Percentiles rank a stretch among this genome's conserved stretches.
Evolutionary conservation across 2,113 vertebrate species (phyloP).

Genomic region (Noctilio leporinus): DNA sequence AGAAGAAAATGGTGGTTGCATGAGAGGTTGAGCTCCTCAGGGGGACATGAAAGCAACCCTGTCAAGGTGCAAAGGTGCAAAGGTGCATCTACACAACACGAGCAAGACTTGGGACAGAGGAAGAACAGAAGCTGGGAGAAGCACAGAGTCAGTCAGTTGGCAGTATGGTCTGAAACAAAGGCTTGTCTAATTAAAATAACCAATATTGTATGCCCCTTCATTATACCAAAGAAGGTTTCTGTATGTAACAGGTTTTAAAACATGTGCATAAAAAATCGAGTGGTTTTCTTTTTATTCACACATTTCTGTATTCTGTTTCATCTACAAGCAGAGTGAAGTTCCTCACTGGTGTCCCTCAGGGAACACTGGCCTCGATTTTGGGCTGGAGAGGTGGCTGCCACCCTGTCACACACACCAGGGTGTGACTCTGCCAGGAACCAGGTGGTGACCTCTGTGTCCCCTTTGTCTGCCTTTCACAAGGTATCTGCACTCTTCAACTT

Average conservation of each 20-base stretch:
- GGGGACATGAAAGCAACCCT: background rate
- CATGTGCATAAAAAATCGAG: background rate
- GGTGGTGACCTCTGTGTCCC: background rate
- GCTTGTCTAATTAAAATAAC: background rate
- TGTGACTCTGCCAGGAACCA: background rate
- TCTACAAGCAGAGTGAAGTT: background rate
- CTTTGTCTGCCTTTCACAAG: slow-evolving; percentile 1
- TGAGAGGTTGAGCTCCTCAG: background rate
- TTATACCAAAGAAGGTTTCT: background rate
- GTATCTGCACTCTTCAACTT: background rate
- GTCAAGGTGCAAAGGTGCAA: no score
- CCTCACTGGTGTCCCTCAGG: background rate
- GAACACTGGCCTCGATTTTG: background rate
- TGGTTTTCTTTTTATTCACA: background rate
- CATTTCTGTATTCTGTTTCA: background rate
- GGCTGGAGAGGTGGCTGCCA: background rate
- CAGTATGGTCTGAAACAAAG: background rate
- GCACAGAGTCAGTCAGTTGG: background rate
- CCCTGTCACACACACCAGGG: background rate
- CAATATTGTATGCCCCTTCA: background rate
- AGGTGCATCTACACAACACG: background rate
- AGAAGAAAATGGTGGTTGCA: background rate
- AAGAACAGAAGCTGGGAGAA: background rate
- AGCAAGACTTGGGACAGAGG: background rate
- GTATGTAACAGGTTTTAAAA: background rate